These are phyloP conservation scores for Phasia obesa DNA, from an alignment of 2,888 invertebrate species.

Conservation along the genomic window DNA sequence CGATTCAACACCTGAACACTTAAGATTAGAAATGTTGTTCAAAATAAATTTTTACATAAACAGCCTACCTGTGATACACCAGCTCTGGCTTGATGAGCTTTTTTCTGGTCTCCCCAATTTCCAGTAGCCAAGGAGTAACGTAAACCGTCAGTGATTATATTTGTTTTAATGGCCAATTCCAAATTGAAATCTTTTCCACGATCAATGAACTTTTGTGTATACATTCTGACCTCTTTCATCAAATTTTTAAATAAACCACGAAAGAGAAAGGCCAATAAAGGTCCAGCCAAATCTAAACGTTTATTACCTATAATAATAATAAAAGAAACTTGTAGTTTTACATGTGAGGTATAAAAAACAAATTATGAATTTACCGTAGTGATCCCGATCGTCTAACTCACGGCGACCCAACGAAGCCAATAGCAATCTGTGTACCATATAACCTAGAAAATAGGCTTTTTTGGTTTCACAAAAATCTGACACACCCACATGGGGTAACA, in stretches of 20 bases:
- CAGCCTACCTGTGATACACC: constrained; percentile 88
- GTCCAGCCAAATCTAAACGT: constrained; percentile 98
- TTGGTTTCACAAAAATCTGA: constrained; percentile 99
- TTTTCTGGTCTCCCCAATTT: constrained; percentile 99
- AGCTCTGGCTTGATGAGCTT: constrained; percentile 94
- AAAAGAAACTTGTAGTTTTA: neutral
- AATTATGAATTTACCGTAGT: constrained; percentile 90
- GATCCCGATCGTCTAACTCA: constrained; percentile 99
- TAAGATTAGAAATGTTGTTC: neutral
- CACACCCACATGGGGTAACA: constrained; percentile 99
- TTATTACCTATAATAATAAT: constrained; percentile 86
- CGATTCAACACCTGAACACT: constrained; percentile 94
- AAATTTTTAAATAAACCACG: constrained; percentile 97
- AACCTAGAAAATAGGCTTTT: constrained; percentile 98
- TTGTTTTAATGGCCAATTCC: constrained; percentile 94
- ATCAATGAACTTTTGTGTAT: constrained; percentile 99
- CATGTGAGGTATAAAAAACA: neutral
- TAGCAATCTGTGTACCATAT: constrained; percentile 99
- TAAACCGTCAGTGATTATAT: constrained; percentile 98
- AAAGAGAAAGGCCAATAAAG: constrained; percentile 97
- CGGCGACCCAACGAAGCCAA: constrained; percentile 97
- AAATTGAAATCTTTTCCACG: constrained; percentile 99
- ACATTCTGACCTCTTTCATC: constrained; percentile 98
- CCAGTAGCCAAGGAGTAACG: constrained; percentile 99
- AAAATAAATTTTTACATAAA: neutral